A percentile compares a stretch with the other conserved stretches of the same genome.
These are phyloP conservation scores for Porites cylindrica DNA, from an alignment of 92 coral and sea anemone genomes.

Conservation along the genomic window DNA sequence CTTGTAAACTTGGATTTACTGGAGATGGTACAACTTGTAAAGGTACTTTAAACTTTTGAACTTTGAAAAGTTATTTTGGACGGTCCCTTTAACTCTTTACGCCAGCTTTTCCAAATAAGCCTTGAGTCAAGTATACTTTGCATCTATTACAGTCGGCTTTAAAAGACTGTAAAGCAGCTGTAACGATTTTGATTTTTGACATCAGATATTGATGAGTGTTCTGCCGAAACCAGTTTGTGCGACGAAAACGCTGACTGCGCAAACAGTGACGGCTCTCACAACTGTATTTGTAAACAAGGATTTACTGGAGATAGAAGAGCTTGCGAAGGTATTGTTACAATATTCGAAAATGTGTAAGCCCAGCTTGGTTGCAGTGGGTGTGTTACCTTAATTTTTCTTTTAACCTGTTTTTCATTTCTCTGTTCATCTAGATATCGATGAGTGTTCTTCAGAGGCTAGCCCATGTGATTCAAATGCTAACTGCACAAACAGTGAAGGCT, in stretches of 20 bases:
- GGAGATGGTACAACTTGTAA: conserved; percentile 57
- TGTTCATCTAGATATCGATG: conserved; percentile 41
- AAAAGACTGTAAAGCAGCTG: not conserved
- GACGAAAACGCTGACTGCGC: conserved; percentile 56
- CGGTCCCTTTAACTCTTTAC: not conserved
- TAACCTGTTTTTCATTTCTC: not conserved
- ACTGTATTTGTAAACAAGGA: conserved; percentile 69
- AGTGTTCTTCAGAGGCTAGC: conserved; percentile 20
- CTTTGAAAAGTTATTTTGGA: too few relatives aligned
- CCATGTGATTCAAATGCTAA: conserved; percentile 31
- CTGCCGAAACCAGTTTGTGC: conserved; percentile 34
- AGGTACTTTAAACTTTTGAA: not conserved
- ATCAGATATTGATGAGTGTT: conserved; percentile 70
- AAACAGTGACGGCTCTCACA: conserved; percentile 75
- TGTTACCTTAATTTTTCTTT: not conserved
- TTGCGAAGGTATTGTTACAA: conserved; percentile 20
- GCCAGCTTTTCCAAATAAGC: not conserved
- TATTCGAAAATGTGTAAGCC: not conserved
- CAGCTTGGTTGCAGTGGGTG: not conserved
- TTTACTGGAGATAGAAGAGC: conserved; percentile 65
- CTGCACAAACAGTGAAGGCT: conserved; percentile 36
- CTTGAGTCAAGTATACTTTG: too few relatives aligned
- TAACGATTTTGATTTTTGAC: not conserved
- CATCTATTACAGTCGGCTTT: not conserved
- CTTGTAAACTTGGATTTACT: conserved; percentile 70